Percentiles rank a stretch among this genome's conserved stretches.
phyloP scores from a whole-genome alignment of 2,113 vertebrate species.

The Suncus etruscus region DNA sequence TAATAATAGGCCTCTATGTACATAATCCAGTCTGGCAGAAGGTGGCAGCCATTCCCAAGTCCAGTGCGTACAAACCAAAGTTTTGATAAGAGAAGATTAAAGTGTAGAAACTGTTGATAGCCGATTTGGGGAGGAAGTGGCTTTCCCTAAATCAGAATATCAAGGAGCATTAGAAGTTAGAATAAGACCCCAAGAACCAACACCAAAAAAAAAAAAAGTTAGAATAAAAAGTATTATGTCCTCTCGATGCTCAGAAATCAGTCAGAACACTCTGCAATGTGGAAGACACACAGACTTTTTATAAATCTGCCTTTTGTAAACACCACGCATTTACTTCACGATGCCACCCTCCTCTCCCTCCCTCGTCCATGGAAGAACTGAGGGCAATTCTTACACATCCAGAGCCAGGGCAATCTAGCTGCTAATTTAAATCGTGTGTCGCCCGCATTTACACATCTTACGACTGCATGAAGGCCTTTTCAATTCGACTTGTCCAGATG shows the following conservation, averaged over 20 bases:
- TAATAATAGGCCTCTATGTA: conserved; percentile 72
- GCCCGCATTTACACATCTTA: conserved; percentile 71
- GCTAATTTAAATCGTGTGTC: conserved; percentile 75
- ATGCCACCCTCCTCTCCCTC: neutral
- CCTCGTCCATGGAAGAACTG: conserved; percentile 18
- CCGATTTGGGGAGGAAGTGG: conserved; percentile 49
- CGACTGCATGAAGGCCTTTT: conserved; percentile 59
- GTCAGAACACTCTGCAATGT: conserved; percentile 37
- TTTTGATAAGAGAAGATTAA: conserved; percentile 82
- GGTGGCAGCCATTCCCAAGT: conserved; percentile 78
- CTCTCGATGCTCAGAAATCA: conserved; percentile 71
- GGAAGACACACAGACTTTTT: conserved; percentile 13
- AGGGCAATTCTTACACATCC: conserved; percentile 13
- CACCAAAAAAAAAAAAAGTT: conserved; percentile 31
- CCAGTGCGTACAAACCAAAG: conserved; percentile 60
- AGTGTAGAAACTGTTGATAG: conserved; percentile 69
- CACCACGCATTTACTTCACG: conserved; percentile 24
- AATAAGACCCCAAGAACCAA: conserved; percentile 16
- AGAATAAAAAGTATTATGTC: conserved; percentile 73
- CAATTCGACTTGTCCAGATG: conserved; percentile 78
- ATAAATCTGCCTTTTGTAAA: conserved; percentile 42
- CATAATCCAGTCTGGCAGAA: conserved; percentile 74
- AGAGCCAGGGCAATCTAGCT: conserved; percentile 68
- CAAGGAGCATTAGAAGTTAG: conserved; percentile 77
- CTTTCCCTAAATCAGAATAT: conserved; percentile 69